A percentile compares a stretch with the other conserved stretches of the same genome.
Conservation (phyloP, 2,113 vertebrate species). For the Cavia aperea region DNA sequence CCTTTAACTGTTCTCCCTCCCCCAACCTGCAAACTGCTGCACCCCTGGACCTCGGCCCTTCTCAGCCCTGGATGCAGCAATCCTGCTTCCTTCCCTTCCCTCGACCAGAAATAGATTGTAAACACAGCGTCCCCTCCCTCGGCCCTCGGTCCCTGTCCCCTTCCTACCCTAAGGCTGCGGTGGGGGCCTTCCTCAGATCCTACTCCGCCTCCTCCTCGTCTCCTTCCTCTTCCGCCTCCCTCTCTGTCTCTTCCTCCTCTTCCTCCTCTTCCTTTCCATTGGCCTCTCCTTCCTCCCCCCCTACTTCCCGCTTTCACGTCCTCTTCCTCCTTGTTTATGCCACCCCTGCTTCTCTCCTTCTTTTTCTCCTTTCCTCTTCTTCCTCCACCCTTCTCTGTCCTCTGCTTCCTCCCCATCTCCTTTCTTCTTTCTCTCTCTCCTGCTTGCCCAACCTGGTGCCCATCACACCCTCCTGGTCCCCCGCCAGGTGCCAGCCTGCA, state of each 20-base stretch:
- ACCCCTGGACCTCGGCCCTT: background rate
- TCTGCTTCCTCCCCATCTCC: fast-evolving
- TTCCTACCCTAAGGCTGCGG: background rate
- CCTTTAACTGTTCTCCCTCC: background rate
- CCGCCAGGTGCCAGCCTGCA: no score
- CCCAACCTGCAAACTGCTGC: background rate
- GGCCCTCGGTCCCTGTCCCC: background rate
- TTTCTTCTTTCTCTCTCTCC: background rate
- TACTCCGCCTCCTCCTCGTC: no score
- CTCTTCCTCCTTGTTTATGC: background rate
- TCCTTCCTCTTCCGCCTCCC: fast-evolving
- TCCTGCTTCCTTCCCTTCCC: background rate
- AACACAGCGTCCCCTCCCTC: background rate
- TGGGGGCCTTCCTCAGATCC: background rate
- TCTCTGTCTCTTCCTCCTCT: no score
- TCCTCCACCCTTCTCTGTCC: no score
- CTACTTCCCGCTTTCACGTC: no score
- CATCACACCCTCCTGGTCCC: background rate
- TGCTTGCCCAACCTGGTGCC: background rate
- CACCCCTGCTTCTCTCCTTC: fast-evolving
- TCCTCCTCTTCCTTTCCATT: background rate
- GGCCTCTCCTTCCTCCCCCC: no score
- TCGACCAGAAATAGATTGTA: background rate
- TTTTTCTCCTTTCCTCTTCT: background rate
- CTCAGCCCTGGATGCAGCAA: background rate